Base-by-base conservation (phyloP, 2,113 vertebrate species). In the Oreotragus oreotragus region DNA sequence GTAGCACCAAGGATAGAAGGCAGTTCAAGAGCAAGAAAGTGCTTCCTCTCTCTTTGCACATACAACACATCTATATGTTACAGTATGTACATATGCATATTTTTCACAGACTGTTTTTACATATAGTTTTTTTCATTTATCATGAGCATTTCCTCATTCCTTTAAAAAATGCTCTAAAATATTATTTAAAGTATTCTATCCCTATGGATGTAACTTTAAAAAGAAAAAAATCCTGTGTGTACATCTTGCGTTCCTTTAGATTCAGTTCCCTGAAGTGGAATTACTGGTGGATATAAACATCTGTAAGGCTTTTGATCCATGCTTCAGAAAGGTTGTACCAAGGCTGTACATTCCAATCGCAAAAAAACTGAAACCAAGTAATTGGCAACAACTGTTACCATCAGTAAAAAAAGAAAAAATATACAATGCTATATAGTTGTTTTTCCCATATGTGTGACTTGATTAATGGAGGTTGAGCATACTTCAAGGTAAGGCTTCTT, bases 271-370 rank as follows among this genome's bases (percentile, higher is more conserved):
- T 85, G 25, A 83, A 88, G 51, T 88, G 27, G 45, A 88, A 21
- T 88, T 95, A 66, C 10, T 83, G 43, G 45, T 60, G 33, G 7
- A 45, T 57, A 57, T 27, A 83, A 86, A 70, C 45, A 95, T 19
- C 15, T 94, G 86, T 77, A 92, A 77, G 23, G 43, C n/a, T 94
- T 97, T 97, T 95, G 84, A 77, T 76, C 58, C 33, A 30, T 55
- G 70, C 77, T 88, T 90, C 25, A 15, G 23, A 92, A 77, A 95
- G 53, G 36, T n/a, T 85, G 39, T n/a, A 84, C n/a, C 49, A 62
- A 84, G 66, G 49, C n/a, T 93, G 47, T 80, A 53, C 1, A 2
- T 30, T 77, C 43, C 27, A 84, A 55, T 77, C 30, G 9, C 33
- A 45, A 39, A 62, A n/a, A 55, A 86, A 36, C 8, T 92, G 87